A percentile compares a stretch with the other conserved stretches of the same genome.
phyloP scores from a whole-genome alignment of 1,140 invertebrate genomes.

The Pseudachorutes palmiensis region DNA sequence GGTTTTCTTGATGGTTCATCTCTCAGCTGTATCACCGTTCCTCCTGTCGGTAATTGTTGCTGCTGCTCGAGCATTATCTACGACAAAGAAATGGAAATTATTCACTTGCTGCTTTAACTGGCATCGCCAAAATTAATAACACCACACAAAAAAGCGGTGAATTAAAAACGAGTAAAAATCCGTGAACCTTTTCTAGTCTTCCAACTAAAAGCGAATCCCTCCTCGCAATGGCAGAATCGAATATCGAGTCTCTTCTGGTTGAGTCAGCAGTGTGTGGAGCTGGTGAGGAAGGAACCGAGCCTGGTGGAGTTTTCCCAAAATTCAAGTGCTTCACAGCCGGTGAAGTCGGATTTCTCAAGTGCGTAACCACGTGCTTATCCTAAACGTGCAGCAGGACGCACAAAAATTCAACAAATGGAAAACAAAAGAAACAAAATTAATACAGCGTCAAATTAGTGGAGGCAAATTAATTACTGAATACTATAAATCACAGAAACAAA shows the following conservation, averaged over 20 bases:
- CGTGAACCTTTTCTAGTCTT: conserved; percentile 45
- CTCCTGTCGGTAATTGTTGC: too few relatives aligned
- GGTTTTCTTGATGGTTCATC: not conserved
- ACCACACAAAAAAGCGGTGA: not conserved
- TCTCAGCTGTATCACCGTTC: not conserved
- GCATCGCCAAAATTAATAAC: not conserved
- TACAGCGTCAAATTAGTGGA: not conserved
- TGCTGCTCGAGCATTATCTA: conserved; percentile 26
- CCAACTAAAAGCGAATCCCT: conserved; percentile 40
- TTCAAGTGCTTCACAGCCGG: conserved; percentile 18
- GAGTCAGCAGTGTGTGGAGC: conserved; percentile 22
- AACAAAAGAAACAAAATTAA: conserved; percentile 17
- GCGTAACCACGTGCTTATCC: conserved; percentile 22
- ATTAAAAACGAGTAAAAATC: conserved; percentile 12
- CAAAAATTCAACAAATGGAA: conserved; percentile 17
- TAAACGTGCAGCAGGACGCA: conserved; percentile 12
- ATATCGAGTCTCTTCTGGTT: conserved; percentile 31
- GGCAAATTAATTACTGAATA: not conserved
- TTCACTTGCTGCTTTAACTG: too few relatives aligned
- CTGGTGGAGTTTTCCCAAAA: conserved; percentile 19
- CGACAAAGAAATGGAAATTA: conserved; percentile 4
- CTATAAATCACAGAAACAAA: not conserved
- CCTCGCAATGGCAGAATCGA: conserved; percentile 25
- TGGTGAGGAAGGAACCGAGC: conserved; percentile 22
- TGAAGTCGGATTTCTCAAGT: conserved; percentile 24